Evolutionary conservation across 2,888 invertebrate genomes (phyloP).

Genomic region (Himalopsyche anomala): DNA sequence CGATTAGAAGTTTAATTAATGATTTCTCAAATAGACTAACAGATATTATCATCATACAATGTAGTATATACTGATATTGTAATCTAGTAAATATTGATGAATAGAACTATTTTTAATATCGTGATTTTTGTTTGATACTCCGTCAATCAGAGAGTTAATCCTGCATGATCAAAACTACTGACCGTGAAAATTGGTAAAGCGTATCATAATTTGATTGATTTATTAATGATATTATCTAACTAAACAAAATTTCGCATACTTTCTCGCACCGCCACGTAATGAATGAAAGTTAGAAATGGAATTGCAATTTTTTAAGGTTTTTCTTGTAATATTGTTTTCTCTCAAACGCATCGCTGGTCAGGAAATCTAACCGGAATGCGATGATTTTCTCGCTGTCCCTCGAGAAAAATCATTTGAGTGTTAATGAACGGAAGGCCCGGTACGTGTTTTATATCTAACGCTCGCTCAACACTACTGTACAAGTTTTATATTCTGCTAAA

Average conservation of each 20-base stretch:
- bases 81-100: too few relatives aligned
- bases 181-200: slow-evolving; percentile 22
- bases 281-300: slow-evolving; percentile 17
- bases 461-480: background rate
- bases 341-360: background rate
- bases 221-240: slow-evolving; percentile 12
- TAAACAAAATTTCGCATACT: background rate
- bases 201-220: background rate
- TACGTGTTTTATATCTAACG: background rate
- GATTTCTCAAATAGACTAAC: too few relatives aligned
- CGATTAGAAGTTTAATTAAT: too few relatives aligned
- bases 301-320: slow-evolving; percentile 9
- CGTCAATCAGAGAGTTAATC: too few relatives aligned
- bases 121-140: too few relatives aligned
- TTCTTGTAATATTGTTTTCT: background rate
- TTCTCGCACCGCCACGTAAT: background rate
- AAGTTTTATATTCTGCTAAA: background rate
- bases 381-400: background rate
- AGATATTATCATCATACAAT: too few relatives aligned
- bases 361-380: background rate
- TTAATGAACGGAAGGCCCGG: background rate
- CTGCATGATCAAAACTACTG: background rate
- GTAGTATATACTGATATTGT: too few relatives aligned
- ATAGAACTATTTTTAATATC: too few relatives aligned
- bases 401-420: background rate